Conservation (phyloP, 1,140 invertebrate species). For the Dryas iulia region DNA sequence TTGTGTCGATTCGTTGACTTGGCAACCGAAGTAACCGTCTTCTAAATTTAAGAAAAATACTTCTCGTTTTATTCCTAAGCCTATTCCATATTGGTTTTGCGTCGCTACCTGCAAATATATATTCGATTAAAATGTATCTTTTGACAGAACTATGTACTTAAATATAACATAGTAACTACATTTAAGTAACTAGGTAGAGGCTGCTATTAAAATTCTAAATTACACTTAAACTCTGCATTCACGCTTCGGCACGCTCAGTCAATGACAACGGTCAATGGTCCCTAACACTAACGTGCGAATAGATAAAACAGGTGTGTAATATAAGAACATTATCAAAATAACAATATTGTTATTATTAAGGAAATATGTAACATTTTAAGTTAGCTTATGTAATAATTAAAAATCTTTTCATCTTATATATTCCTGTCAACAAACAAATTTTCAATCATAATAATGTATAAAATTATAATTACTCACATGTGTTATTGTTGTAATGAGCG, state of each 20-base stretch:
- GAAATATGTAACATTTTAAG: no score
- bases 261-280: slow-evolving; percentile 28
- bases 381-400: no score
- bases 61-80: slow-evolving; percentile 91
- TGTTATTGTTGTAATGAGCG: slow-evolving; percentile 74
- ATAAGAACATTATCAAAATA: slow-evolving; percentile 7
- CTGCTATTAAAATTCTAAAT: slow-evolving; percentile 4
- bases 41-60: slow-evolving; percentile 98
- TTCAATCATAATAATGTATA: no score
- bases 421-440: no score
- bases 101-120: slow-evolving; percentile 83
- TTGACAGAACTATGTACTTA: neutral
- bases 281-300: slow-evolving; percentile 22
- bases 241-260: slow-evolving; percentile 16
- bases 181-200: neutral
- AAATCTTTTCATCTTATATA: no score
- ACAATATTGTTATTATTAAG: no score
- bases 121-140: neutral
- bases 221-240: slow-evolving; percentile 6
- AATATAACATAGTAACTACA: neutral
- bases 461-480: slow-evolving; percentile 68
- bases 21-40: slow-evolving; percentile 98
- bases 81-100: slow-evolving; percentile 87
- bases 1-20: slow-evolving; percentile 97
- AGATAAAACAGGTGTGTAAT: slow-evolving; percentile 16